Conservation (phyloP, 2,888 invertebrate species). For the Oxyteleia sp. region DNA sequence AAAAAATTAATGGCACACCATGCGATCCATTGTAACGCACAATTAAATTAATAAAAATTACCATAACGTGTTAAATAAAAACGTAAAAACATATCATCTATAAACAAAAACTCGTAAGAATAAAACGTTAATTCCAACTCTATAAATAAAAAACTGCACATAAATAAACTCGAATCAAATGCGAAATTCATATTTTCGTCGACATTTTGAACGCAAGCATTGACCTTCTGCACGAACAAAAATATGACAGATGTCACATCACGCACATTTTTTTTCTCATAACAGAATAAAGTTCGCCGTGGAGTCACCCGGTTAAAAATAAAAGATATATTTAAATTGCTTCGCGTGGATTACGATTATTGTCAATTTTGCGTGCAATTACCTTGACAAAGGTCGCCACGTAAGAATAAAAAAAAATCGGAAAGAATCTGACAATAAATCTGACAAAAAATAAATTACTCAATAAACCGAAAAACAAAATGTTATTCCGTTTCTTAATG, state of each 20-base stretch:
- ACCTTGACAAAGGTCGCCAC: constrained; percentile 18
- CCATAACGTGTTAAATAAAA: too few species aligned
- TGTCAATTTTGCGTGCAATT: not conserved
- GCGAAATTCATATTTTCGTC: constrained; percentile 49
- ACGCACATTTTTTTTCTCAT: constrained; percentile 6
- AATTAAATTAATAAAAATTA: too few species aligned
- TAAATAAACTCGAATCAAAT: not conserved
- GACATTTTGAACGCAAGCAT: constrained; percentile 46
- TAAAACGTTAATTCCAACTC: too few species aligned
- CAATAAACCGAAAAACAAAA: constrained; percentile 23
- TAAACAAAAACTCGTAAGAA: too few species aligned
- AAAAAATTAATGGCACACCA: too few species aligned
- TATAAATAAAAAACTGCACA: too few species aligned
- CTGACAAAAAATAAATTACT: constrained; percentile 5
- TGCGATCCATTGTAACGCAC: too few species aligned
- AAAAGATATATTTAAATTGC: constrained; percentile 24
- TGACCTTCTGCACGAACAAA: constrained; percentile 10
- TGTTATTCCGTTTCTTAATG: constrained; percentile 26
- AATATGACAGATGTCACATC: constrained; percentile 9
- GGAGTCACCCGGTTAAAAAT: constrained; percentile 1
- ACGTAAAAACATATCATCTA: too few species aligned
- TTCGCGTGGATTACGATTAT: not conserved
- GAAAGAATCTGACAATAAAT: not conserved
- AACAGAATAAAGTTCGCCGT: constrained; percentile 1
- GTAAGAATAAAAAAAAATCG: constrained; percentile 8